Evolutionary conservation across 2,888 invertebrate genomes (phyloP), one percentile per base, ranked within the genome.

Genomic region (Phasia obesa): DNA sequence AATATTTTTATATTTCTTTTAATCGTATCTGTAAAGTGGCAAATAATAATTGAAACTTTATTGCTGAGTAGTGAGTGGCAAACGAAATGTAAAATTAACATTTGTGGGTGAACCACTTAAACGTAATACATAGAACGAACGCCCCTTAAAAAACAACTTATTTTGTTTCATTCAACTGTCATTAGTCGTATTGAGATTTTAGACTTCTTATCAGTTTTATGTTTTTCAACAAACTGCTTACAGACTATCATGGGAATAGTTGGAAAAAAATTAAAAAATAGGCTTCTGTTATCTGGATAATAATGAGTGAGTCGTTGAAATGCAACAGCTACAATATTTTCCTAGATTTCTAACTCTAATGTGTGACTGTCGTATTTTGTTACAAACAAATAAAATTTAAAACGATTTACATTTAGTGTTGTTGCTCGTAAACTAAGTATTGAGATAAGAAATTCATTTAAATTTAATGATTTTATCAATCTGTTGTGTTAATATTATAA

Each of bases 211-310:
- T 73, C 74, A 74, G n/a, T 73, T 70, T 47, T 11, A 27, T 70
- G 23, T 59, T 79, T 59, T 65, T 13, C 23, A 75, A 55, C 25
- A 47, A 55, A 62, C 27, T 27, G 44, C 25, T 64, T 60, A 11
- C 64, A 59, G 44, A 73, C 62, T 62, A 21, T 74, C 71, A 82
- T 82, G 81, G 78, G 73, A 69, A 78, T 77, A 55, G 65, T 67
- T 64, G 47, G 35, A 57, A 47, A 35, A 27, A 60, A 38, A 44
- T 25, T 47, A 25, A 25, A 42, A 49, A 73, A 59, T 51, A 38
- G 23, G 44, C 70, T 79, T 57, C 70, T 67, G 49, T 44, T 31
- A 42, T 59, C 23, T 71, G 57, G 23, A 15, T 17, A 17, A 47
- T 27, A 13, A 21, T 23, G 6, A 38, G 6, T 23, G 6, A 38